Evolutionary conservation across 92 coral and sea anemone genomes (phyloP).

Genomic region (Paragorgia papillata): DNA sequence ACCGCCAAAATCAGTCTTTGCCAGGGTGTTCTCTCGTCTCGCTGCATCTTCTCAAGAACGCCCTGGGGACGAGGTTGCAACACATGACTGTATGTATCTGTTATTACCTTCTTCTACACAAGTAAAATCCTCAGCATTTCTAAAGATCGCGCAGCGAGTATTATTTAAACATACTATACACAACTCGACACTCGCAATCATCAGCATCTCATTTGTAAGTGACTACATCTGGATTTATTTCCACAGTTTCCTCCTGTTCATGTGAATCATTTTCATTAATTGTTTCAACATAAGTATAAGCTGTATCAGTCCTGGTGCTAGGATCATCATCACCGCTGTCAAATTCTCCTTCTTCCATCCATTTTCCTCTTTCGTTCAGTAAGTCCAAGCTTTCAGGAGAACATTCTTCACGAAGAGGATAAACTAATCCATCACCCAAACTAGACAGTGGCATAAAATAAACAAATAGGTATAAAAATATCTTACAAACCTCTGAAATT

Average conservation of each 20-base stretch:
- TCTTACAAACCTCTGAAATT: not conserved
- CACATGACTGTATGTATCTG: too few species aligned
- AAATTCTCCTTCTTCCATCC: conserved; percentile 92
- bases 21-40: too few species aligned
- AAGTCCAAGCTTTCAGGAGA: conserved; percentile 70
- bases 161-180: too few species aligned
- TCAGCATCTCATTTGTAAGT: conserved; percentile 10
- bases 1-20: too few species aligned
- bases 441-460: conserved; percentile 30
- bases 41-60: too few species aligned
- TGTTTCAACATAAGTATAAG: conserved; percentile 18
- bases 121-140: not conserved
- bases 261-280: conserved; percentile 20
- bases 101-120: too few species aligned
- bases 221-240: conserved; percentile 27
- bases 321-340: conserved; percentile 53
- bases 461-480: not conserved
- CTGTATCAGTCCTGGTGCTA: not conserved
- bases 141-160: not conserved
- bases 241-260: conserved; percentile 1
- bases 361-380: conserved; percentile 69
- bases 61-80: too few species aligned
- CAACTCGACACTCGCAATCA: not conserved
- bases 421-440: conserved; percentile 89
- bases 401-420: conserved; percentile 68